phyloP scores from a whole-genome alignment of 2,797 vertebrate genomes.

The Galagoides demidoff region DNA sequence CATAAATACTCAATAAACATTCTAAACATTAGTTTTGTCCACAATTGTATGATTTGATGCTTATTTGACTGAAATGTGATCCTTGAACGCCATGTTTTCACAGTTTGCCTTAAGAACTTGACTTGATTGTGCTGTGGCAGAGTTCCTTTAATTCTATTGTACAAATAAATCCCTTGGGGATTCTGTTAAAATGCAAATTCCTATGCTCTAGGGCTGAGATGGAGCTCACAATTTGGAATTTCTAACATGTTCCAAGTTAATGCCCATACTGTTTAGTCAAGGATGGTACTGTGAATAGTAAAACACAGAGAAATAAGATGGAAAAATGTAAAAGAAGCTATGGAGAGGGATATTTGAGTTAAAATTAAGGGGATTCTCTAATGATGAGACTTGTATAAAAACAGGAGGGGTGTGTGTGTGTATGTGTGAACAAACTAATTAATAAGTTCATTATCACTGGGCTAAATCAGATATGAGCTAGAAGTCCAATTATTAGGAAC shows the following conservation, averaged over 20 bases:
- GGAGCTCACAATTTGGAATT: neutral
- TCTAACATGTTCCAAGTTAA: neutral
- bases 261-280: neutral
- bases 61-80: conserved; percentile 26
- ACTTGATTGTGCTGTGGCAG: neutral
- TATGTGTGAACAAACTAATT: neutral
- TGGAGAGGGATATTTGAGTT: neutral
- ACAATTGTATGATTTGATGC: neutral
- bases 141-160: conserved; percentile 1
- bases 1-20: neutral
- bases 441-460: neutral
- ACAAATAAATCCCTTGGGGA: neutral
- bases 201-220: neutral
- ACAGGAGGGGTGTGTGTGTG: neutral
- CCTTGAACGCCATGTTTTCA: neutral
- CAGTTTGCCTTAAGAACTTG: conserved; percentile 1
- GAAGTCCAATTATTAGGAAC: neutral
- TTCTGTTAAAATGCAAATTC: conserved; percentile 50
- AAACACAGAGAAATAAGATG: neutral
- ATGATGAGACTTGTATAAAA: neutral
- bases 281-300: neutral
- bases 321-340: neutral
- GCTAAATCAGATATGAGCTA: neutral
- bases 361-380: neutral
- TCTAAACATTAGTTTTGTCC: conserved; percentile 21